Base-by-base conservation (phyloP, 2,113 vertebrate genomes). In the Apus apus region DNA sequence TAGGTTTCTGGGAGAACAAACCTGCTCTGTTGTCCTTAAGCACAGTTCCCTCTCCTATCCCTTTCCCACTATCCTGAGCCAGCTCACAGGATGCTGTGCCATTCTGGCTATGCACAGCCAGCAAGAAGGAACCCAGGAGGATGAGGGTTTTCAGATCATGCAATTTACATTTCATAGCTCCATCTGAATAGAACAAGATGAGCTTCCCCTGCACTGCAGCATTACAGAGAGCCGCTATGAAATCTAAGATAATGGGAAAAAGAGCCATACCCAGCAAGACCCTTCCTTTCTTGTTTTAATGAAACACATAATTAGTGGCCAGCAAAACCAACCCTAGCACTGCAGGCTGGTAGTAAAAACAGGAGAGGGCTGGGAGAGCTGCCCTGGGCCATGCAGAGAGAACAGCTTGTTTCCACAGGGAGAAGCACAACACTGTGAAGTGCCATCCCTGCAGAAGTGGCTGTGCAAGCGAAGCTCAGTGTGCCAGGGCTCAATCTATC, bases 381-480 rank as follows among this genome's bases (percentile, higher is more conserved):
- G 19, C 61, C 51, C 64, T 5, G 5, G n/a, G 43, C 68, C 66
- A n/a, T 54, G 56, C 67, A 62, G 56, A 83, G 64, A 46, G 66
- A 95, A 86, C 76, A 81, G 68, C 48, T 84, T 92, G 83, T 64
- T 62, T 82, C 26, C 21, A 65, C n/a, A 56, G 53, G 43, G 38
- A 67, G 4, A 38, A 58, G 53, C 48, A 70, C 36, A 61, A 66
- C 0, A 0, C 53, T 75, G 29, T 8, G 76, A 93, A 53, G 32
- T n/a, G 76, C 26, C 21, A 65, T 74, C 11, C 21, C 91, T 46
- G 50, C 23, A 81, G 60, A 91, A 70, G 50, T 2, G 22, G 16
- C 70, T 11, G 7, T 79, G 50, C 30, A 54, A 85, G 50, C 0
- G 0, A 58, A 77, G 30, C 73, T 75, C 38, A 34, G 19, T 2